Conservation (phyloP, 2,797 vertebrate genomes). For the Scomberomorus guttatus region DNA sequence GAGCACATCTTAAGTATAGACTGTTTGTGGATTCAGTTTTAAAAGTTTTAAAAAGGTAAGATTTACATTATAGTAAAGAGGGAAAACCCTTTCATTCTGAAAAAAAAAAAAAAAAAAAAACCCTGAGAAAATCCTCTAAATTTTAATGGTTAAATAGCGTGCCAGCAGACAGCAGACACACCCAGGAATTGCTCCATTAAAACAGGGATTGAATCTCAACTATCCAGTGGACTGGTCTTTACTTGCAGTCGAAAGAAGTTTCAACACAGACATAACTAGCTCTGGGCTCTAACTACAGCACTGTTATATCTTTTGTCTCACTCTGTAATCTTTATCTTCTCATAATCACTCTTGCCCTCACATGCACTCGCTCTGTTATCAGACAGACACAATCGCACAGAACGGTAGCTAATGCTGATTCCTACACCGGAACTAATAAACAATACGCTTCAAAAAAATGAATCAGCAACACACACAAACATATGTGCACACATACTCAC, state of each 20-base stretch:
- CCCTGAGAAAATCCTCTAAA: constrained; percentile 25
- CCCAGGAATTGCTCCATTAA: constrained; percentile 42
- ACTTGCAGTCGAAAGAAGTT: constrained; percentile 35
- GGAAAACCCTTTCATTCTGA: constrained; percentile 25
- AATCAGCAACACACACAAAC: constrained; percentile 29
- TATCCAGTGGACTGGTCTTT: constrained; percentile 41
- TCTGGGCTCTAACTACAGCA: background rate
- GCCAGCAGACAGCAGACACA: constrained; percentile 57
- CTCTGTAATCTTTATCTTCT: constrained; percentile 9
- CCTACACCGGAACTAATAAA: constrained; percentile 46
- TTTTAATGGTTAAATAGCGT: constrained; percentile 26
- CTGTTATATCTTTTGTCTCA: constrained; percentile 5
- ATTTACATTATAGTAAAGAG: background rate
- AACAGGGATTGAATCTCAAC: constrained; percentile 13
- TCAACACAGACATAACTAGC: constrained; percentile 7
- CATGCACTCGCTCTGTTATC: constrained; percentile 42
- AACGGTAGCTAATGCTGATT: background rate
- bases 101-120: constrained; percentile 12
- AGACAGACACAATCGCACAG: constrained; percentile 13
- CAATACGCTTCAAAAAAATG: constrained; percentile 46
- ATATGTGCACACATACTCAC: constrained; percentile 3
- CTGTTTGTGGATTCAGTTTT: constrained; percentile 10
- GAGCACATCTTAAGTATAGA: background rate
- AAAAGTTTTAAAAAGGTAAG: background rate
- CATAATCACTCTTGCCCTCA: constrained; percentile 19